Evolutionary conservation across 2,113 vertebrate genomes (phyloP).

Genomic region (Trachemys scripta): DNA sequence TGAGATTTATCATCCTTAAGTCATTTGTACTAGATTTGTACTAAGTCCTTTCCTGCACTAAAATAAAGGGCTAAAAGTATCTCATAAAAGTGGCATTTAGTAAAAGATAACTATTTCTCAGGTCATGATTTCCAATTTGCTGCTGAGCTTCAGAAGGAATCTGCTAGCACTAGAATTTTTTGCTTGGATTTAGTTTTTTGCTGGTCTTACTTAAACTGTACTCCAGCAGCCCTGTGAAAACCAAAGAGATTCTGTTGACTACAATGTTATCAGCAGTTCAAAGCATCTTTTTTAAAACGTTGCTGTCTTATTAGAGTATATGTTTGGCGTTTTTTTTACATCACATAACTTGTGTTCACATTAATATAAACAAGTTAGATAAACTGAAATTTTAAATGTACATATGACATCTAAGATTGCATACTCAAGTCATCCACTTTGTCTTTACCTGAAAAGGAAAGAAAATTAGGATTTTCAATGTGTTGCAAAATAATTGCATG

Average conservation of each 20-base stretch:
- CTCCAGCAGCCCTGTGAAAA: constrained; percentile 2
- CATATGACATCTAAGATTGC: background rate
- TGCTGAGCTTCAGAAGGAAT: constrained; percentile 37
- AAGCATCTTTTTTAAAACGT: background rate
- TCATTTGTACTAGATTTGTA: constrained; percentile 64
- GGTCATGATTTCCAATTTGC: constrained; percentile 28
- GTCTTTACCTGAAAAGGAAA: background rate
- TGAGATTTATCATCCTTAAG: constrained; percentile 66
- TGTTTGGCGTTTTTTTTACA: background rate
- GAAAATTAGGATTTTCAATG: constrained; percentile 38
- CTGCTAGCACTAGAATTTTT: background rate
- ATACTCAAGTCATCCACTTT: rapidly evolving
- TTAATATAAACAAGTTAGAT: background rate
- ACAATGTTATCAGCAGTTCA: background rate
- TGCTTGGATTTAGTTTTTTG: constrained; percentile 12
- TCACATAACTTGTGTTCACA: background rate
- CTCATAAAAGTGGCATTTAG: constrained; percentile 31
- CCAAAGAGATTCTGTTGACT: background rate
- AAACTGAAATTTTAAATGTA: background rate
- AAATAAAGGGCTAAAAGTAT: constrained; percentile 55
- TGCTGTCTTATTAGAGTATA: background rate
- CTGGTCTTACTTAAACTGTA: constrained; percentile 3
- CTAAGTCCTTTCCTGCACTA: constrained; percentile 55
- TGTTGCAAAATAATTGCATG: constrained; percentile 17
- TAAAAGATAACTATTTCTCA: constrained; percentile 41